Conservation (phyloP, 2,888 invertebrate species). For the Clunio marinus region DNA sequence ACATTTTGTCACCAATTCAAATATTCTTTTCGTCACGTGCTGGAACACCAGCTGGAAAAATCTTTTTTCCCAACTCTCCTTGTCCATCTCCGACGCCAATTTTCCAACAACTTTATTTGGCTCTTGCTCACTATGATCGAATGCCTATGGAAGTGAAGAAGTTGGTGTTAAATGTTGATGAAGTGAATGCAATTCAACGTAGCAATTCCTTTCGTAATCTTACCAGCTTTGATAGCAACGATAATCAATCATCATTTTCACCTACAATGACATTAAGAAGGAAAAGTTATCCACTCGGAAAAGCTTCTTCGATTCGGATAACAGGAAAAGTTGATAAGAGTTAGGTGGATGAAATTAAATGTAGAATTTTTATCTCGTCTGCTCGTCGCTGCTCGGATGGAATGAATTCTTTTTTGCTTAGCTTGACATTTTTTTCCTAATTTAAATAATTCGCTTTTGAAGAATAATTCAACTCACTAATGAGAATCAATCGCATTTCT, state of each 20-base stretch:
- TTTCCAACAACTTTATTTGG: conserved; percentile 54
- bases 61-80: conserved; percentile 40
- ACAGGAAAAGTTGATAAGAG: background rate
- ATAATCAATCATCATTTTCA: background rate
- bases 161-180: background rate
- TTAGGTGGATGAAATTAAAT: conserved; percentile 18
- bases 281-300: conserved; percentile 12
- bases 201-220: conserved; percentile 16
- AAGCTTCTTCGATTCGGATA: background rate
- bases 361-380: background rate
- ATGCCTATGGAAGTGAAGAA: background rate
- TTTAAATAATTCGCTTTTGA: background rate
- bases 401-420: background rate
- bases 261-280: too few species aligned
- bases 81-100: conserved; percentile 54
- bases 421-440: too few species aligned
- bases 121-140: conserved; percentile 49
- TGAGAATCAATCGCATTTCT: background rate
- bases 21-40: conserved; percentile 13
- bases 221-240: too few species aligned
- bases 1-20: conserved; percentile 23
- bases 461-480: too few species aligned
- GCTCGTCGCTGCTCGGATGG: background rate
- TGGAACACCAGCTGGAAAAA: conserved; percentile 8
- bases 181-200: background rate